Evolutionary conservation across 2,797 vertebrate species (phyloP).

Genomic region (Pelobates cultripes): DNA sequence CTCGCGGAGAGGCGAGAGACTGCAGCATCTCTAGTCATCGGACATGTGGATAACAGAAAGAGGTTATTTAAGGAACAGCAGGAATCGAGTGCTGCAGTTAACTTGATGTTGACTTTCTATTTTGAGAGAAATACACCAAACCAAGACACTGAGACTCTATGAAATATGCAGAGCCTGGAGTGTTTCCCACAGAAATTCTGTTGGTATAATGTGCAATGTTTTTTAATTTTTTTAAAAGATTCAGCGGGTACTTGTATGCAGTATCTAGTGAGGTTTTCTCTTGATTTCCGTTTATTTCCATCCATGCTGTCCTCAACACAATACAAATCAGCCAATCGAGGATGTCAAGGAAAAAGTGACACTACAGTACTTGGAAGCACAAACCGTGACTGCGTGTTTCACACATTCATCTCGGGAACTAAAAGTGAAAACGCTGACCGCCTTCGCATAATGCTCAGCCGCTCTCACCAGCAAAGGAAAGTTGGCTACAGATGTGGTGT

Average conservation of each 20-base stretch:
- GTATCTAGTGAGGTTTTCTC: background rate
- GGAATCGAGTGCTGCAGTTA: background rate
- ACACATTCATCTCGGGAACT: background rate
- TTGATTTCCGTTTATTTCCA: background rate
- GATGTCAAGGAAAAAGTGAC: background rate
- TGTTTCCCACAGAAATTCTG: constrained; percentile 34
- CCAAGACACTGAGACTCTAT: background rate
- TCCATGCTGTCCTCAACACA: background rate
- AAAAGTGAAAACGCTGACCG: background rate
- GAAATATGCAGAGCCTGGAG: constrained; percentile 12
- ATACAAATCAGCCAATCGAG: background rate
- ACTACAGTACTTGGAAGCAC: background rate
- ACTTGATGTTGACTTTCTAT: constrained; percentile 1
- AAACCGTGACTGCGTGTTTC: background rate
- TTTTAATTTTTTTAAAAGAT: background rate
- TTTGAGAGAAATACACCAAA: background rate
- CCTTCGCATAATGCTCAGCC: background rate
- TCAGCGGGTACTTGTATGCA: background rate
- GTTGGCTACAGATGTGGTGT: background rate
- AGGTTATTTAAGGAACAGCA: constrained; percentile 9
- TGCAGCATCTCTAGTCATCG: background rate
- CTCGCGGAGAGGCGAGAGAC: constrained; percentile 15
- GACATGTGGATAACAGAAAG: constrained; percentile 11
- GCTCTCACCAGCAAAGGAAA: background rate
- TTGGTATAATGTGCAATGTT: background rate